A percentile compares a stretch with the other conserved stretches of the same genome.
Evolutionary conservation across 2,888 invertebrate genomes (phyloP).

Genomic region (Vesta saturnalis): DNA sequence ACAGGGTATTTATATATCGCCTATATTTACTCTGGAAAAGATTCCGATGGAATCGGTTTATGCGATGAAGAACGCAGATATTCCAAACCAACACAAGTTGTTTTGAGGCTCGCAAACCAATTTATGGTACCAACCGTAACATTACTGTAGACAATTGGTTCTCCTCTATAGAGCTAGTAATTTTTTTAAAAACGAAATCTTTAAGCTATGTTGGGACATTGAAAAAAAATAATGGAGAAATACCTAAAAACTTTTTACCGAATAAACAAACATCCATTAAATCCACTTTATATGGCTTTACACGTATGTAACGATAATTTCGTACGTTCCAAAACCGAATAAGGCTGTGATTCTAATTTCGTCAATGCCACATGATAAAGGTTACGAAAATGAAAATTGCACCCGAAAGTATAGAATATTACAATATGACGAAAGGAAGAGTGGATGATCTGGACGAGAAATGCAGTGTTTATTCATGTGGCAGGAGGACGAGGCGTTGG

Average conservation of each 20-base stretch:
- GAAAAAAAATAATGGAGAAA: constrained; percentile 25
- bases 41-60: background rate
- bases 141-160: constrained; percentile 50
- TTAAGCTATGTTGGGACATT: constrained; percentile 44
- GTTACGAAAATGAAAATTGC: background rate
- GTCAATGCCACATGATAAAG: constrained; percentile 7
- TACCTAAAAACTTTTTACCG: too few species aligned
- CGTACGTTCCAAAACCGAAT: too few species aligned
- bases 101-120: constrained; percentile 27
- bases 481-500: background rate
- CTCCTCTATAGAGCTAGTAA: constrained; percentile 37
- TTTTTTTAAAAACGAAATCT: constrained; percentile 31
- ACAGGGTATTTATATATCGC: too few species aligned
- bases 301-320: background rate
- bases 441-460: too few species aligned
- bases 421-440: background rate
- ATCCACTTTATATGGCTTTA: background rate
- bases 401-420: background rate
- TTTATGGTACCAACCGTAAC: constrained; percentile 42
- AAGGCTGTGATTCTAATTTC: constrained; percentile 11
- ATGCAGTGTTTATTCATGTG: background rate
- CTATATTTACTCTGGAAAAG: background rate
- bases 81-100: constrained; percentile 16
- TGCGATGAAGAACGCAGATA: background rate
- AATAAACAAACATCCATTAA: constrained; percentile 16